Evolutionary conservation across 2,888 invertebrate species (phyloP), one percentile per base, ranked within the genome.

Genomic region (Neoitamus cyanurus): DNA sequence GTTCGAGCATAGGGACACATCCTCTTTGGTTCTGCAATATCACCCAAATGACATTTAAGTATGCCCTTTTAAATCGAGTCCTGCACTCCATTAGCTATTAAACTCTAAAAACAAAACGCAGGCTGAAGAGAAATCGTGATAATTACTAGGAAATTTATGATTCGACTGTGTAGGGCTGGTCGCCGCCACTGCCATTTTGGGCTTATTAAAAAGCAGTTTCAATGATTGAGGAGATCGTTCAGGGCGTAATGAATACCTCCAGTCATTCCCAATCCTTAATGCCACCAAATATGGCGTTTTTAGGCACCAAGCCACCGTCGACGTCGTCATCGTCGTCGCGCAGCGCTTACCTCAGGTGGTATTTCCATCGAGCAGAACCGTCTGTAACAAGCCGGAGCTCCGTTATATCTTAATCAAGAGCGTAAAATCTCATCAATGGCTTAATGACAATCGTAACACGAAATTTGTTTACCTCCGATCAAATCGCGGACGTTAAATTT

Each of bases 391-490:
- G 58, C 58, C 58, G 58, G 20, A 58, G 58, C 58, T 58, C 25
- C 20, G 58, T 58, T 42, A 25, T 77, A 77, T 77, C 77, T 77
- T 77, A 77, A 77, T 77, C 77, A 77, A 77, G 46, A 77, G 48
- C 77, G 28, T 77, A 77, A 77, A 77, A 77, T 77, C 77, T 77
- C 77, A 77, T 77, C 46, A 77, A 77, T 77, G 77, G 42, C 46
- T 42, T 77, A 77, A 77, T 77, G 77, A 77, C 46, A 46, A 46
- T 77, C 77, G 46, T 77, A 77, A 77, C 37, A 77, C 46, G 46
- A 77, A 77, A 77, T 77, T 77, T 77, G 77, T 42, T 77, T 77
- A 77, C 77, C 77, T 77, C 77, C 34, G 77, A 77, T 77, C 77
- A 77, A 77, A 77, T 77, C 77, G 20, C 58, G 11, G 58, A 58